Evolutionary conservation across 2,797 vertebrate genomes (phyloP).

Genomic region (Dallia pectoralis): DNA sequence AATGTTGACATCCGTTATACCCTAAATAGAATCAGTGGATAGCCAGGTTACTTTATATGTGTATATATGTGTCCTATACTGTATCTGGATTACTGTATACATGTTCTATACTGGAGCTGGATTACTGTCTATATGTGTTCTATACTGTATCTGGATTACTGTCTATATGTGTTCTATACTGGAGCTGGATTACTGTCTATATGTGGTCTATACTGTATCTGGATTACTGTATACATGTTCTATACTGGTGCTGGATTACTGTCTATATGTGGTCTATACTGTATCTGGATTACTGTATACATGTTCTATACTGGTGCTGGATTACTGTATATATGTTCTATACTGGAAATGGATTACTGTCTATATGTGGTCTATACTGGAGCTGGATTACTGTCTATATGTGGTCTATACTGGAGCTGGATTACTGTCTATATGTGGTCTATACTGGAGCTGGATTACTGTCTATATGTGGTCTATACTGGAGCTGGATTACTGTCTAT

Average conservation of each 20-base stretch:
- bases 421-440: no score
- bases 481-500: constrained; percentile 15
- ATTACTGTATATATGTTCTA: neutral
- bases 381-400: no score
- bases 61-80: neutral
- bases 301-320: no score
- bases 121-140: no score
- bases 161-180: no score
- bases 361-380: neutral
- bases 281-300: no score
- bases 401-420: constrained; percentile 6
- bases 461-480: constrained; percentile 5
- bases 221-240: no score
- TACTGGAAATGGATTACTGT: neutral
- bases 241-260: no score
- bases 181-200: no score
- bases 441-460: constrained; percentile 31
- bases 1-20: neutral
- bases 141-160: no score
- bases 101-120: neutral
- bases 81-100: neutral
- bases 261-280: no score
- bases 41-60: neutral
- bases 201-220: neutral
- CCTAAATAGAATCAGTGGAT: neutral